Percentiles rank a stretch among this genome's conserved stretches.
Conservation (phyloP, 2,888 invertebrate species). For the Oligia strigilis region DNA sequence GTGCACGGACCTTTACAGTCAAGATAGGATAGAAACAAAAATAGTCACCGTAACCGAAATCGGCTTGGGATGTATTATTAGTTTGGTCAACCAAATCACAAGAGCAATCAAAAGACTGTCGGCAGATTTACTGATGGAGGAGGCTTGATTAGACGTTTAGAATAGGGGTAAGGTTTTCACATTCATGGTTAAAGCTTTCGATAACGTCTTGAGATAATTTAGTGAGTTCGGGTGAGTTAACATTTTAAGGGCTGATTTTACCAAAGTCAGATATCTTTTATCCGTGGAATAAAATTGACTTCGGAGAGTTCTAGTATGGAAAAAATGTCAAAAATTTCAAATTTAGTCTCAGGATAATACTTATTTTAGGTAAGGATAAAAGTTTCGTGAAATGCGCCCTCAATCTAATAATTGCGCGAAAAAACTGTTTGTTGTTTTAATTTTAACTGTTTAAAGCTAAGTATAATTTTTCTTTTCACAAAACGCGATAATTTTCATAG, state of each 20-base stretch:
- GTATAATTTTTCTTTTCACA: background rate
- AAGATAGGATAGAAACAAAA: background rate
- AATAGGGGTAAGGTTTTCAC: background rate
- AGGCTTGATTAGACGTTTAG: conserved; percentile 3
- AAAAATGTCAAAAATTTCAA: background rate
- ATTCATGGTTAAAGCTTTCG: background rate
- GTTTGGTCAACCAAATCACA: background rate
- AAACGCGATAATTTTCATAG: conserved; percentile 9
- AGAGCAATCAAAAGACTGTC: background rate
- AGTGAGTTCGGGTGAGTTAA: background rate
- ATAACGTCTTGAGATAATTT: background rate
- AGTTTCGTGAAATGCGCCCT: background rate
- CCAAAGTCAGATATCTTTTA: too few species aligned
- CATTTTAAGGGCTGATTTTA: background rate
- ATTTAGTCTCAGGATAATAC: background rate
- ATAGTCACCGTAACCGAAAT: background rate
- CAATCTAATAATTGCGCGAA: background rate
- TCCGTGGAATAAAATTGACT: background rate
- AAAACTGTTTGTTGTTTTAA: background rate
- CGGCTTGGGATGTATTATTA: background rate
- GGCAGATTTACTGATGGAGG: conserved; percentile 7
- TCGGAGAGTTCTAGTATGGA: background rate
- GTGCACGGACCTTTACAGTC: background rate
- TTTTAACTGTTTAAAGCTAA: too few species aligned
- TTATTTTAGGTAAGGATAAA: background rate